Conservation (phyloP, 2,797 vertebrate genomes). For the Propithecus deckenii region DNA sequence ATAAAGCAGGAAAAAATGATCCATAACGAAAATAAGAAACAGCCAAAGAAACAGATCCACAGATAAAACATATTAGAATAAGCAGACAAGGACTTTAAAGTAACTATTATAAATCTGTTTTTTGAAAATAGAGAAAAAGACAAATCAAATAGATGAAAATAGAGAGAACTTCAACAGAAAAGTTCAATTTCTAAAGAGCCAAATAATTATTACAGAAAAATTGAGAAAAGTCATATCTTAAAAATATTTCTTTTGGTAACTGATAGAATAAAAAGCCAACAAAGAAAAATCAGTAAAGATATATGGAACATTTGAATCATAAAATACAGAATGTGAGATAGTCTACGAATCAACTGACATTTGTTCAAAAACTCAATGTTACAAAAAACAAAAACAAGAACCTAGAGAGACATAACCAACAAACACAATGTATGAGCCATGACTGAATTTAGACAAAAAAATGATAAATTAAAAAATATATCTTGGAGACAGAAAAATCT, state of each 20-base stretch:
- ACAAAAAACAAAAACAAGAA: slow-evolving; percentile 39
- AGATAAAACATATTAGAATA: slow-evolving; percentile 20
- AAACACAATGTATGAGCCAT: neutral
- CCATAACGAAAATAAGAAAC: neutral
- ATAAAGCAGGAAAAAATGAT: slow-evolving; percentile 26
- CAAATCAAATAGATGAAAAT: neutral
- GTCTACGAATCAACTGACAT: neutral
- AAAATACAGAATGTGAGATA: neutral
- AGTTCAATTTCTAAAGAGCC: neutral
- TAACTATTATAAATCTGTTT: neutral
- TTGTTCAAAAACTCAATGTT: neutral
- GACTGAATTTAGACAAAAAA: neutral
- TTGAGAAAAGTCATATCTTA: neutral
- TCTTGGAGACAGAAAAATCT: neutral
- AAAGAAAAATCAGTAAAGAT: neutral
- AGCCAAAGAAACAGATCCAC: neutral
- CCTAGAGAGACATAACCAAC: neutral
- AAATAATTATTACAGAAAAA: neutral
- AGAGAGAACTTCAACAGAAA: slow-evolving; percentile 24
- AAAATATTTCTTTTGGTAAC: neutral
- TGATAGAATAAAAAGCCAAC: neutral
- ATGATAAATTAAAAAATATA: neutral
- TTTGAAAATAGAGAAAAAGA: neutral
- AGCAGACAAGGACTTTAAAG: neutral
- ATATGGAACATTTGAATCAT: neutral